Conservation (phyloP, 2,888 invertebrate genomes). For the Cecidostiba fungosa region DNA sequence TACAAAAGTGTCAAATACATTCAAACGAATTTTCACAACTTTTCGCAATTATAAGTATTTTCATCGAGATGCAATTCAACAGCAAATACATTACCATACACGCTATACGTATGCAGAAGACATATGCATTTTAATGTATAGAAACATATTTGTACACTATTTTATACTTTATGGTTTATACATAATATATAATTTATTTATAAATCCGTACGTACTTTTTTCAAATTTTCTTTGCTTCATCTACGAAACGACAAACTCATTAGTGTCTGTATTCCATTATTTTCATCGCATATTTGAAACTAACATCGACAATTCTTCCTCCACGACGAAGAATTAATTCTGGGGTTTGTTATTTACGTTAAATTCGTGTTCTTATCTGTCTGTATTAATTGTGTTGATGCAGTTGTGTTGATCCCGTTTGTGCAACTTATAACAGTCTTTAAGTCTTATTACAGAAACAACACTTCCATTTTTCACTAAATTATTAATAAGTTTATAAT, state of each 20-base stretch:
- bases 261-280: background rate
- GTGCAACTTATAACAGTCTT: constrained; percentile 70
- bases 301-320: constrained; percentile 31
- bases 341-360: constrained; percentile 26
- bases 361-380: constrained; percentile 33
- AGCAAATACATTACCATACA: constrained; percentile 50
- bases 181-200: constrained; percentile 41
- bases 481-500: constrained; percentile 17
- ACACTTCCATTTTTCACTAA: constrained; percentile 20
- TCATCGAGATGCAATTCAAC: constrained; percentile 44
- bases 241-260: background rate
- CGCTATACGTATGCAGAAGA: background rate
- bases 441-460: constrained; percentile 57
- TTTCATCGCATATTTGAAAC: constrained; percentile 28
- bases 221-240: background rate
- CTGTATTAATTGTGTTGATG: constrained; percentile 63
- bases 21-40: constrained; percentile 42
- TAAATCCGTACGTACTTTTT: constrained; percentile 47
- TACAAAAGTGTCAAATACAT: constrained; percentile 18
- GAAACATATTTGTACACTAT: constrained; percentile 47
- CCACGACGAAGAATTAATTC: background rate
- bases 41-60: constrained; percentile 36
- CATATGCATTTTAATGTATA: constrained; percentile 31
- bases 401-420: constrained; percentile 75
- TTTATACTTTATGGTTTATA: constrained; percentile 44